A percentile compares a stretch with the other conserved stretches of the same genome.
These are phyloP conservation scores for Galerucella calmariensis DNA, from an alignment of 2,888 invertebrate genomes.

Conservation along the genomic window DNA sequence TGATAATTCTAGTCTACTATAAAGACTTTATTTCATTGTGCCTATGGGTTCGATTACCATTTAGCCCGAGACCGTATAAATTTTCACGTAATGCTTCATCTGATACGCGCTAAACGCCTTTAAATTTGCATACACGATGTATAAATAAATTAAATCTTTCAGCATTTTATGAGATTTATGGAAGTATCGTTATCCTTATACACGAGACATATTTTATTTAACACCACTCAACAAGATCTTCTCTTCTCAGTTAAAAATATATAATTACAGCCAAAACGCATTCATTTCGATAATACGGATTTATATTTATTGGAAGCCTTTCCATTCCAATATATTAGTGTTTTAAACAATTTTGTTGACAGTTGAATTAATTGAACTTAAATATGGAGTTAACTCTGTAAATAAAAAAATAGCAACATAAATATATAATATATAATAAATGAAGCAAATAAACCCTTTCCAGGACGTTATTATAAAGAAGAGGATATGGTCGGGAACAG, in stretches of 20 bases:
- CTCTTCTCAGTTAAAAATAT: conserved; percentile 40
- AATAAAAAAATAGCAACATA: too few species aligned
- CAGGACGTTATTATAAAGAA: too few species aligned
- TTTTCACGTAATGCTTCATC: conserved; percentile 42
- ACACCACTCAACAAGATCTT: conserved; percentile 38
- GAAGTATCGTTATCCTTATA: conserved; percentile 44
- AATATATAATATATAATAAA: too few species aligned
- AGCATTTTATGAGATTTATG: conserved; percentile 44
- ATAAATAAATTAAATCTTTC: conserved; percentile 43
- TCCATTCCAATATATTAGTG: neutral
- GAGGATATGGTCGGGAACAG: too few species aligned
- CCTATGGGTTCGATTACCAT: conserved; percentile 38
- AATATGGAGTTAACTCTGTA: too few species aligned
- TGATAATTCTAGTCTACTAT: neutral
- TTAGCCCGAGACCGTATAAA: conserved; percentile 42
- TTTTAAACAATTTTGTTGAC: neutral
- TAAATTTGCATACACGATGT: conserved; percentile 43
- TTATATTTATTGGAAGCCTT: neutral
- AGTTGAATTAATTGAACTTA: neutral
- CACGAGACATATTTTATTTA: conserved; percentile 43
- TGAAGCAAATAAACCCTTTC: too few species aligned
- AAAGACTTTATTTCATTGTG: neutral
- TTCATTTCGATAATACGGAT: conserved; percentile 9
- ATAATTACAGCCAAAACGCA: conserved; percentile 40
- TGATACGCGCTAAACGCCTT: conserved; percentile 46